Evolutionary conservation across 2,113 vertebrate species (phyloP), one percentile per base, ranked within the genome.

Genomic region (Bothrops jararaca): DNA sequence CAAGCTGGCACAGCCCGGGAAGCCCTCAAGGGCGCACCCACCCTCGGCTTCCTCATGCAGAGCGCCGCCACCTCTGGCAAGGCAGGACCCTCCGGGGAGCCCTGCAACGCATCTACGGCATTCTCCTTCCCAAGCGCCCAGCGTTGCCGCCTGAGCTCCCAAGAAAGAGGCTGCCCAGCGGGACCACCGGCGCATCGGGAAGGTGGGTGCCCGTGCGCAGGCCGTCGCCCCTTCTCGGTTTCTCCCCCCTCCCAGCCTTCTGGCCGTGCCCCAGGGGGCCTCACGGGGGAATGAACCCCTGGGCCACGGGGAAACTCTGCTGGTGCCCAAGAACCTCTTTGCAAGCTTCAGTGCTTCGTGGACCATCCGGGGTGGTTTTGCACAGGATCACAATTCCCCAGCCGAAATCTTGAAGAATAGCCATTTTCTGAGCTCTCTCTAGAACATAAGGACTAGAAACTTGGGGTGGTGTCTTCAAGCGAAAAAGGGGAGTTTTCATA

Each of bases 121-220:
- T 98, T 98, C 60, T 98, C 98, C 15, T 99, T 99, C 96, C 98
- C 98, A 26, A 97, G 97, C 0, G 91, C 92, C 26, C 96, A 93
- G 92, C 97, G 54, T 96, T 97, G 94, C 95, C 52, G 96, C 95
- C 29, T 99, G 98, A 98, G 91, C 95, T 69, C 2, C 97, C 86
- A 97, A 97, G 95, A 97, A 98, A 64, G 98, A 98, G 93, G 98
- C 98, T 0, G 96, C 88, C 2, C 97, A 92, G 42, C 96, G 98
- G 29, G 99, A 99, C 92, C 99, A 99, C 95, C 97, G 99, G 3
- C 98, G 98, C 10, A 98, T 99, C 0, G 99, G 99, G 3, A 98
- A 95, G 96, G 99, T 99, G 89, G 95, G 91, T 15, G 18, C 6
- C 34, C 34, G 0, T 22, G 34, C 0, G 6, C 26, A n/a, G 60